Conservation (phyloP, 2,797 vertebrate species). For the Pseudocheirus occidentalis region DNA sequence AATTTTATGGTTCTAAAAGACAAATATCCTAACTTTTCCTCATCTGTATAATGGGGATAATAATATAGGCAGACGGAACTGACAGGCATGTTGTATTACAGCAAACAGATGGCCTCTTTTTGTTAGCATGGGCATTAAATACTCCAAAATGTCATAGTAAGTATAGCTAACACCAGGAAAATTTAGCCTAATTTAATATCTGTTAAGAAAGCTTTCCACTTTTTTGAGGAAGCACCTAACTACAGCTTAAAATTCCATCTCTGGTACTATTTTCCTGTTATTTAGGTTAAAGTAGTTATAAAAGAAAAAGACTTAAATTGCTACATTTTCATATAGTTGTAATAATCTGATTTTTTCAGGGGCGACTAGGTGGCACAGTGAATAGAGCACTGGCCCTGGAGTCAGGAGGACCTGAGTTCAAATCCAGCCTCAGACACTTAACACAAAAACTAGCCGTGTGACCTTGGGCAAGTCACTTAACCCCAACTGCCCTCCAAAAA, state of each 20-base stretch:
- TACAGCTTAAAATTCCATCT: constrained; percentile 53
- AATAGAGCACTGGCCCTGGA: no score
- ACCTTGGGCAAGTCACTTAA: no score
- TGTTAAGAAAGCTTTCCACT: constrained; percentile 14
- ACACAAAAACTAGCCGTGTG: no score
- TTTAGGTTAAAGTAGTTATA: constrained; percentile 28
- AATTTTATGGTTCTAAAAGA: background rate
- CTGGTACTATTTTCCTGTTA: constrained; percentile 24
- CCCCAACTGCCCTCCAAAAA: no score
- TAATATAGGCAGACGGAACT: constrained; percentile 43
- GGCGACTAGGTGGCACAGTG: no score
- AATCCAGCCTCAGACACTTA: no score
- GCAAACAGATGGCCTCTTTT: constrained; percentile 11
- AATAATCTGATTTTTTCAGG: background rate
- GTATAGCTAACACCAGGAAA: constrained; percentile 3
- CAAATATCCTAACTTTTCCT: constrained; percentile 1
- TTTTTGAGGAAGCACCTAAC: constrained; percentile 15
- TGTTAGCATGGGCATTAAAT: background rate
- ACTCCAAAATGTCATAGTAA: constrained; percentile 36
- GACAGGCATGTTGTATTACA: background rate
- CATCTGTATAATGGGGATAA: constrained; percentile 14
- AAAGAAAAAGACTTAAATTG: constrained; percentile 5
- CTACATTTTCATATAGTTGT: constrained; percentile 34
- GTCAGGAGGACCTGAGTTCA: no score
- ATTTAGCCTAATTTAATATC: constrained; percentile 30